Conservation (phyloP, 2,888 invertebrate species). For the Epinotia bilunana region DNA sequence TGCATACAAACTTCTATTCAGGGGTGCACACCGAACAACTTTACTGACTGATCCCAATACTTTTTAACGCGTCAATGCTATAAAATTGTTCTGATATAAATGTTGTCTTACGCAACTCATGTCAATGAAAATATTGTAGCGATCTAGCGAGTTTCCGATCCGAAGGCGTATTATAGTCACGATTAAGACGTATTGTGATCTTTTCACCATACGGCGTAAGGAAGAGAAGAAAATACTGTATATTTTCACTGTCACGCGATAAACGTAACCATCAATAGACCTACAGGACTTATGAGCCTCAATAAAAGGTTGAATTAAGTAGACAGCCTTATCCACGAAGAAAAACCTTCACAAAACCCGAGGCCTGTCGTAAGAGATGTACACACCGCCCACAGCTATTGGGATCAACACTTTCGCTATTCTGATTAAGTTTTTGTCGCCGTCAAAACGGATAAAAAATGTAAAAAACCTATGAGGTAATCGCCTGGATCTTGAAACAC, state of each 20-base stretch:
- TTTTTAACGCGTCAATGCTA: not conserved
- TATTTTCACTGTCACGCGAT: not conserved
- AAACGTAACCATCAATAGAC: not conserved
- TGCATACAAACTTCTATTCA: too few species aligned
- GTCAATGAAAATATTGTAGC: not conserved
- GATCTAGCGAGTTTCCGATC: not conserved
- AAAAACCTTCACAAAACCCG: not conserved
- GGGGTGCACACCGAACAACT: too few species aligned
- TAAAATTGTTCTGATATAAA: not conserved
- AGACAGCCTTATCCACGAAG: not conserved
- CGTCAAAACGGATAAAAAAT: constrained; percentile 15
- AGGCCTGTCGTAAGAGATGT: not conserved
- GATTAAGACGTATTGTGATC: not conserved
- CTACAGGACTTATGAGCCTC: not conserved
- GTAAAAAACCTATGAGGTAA: constrained; percentile 33
- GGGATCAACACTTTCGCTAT: not conserved
- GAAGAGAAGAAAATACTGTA: too few species aligned
- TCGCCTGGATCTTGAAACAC: constrained; percentile 55
- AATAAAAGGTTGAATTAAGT: not conserved
- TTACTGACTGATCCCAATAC: not conserved
- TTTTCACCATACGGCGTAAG: not conserved
- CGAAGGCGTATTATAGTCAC: not conserved
- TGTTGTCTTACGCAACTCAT: not conserved
- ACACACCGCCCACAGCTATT: not conserved
- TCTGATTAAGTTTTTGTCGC: constrained; percentile 13